Evolutionary conservation across 2,888 invertebrate genomes (phyloP), one percentile per base, ranked within the genome.

Genomic region (Hypena proboscidalis): DNA sequence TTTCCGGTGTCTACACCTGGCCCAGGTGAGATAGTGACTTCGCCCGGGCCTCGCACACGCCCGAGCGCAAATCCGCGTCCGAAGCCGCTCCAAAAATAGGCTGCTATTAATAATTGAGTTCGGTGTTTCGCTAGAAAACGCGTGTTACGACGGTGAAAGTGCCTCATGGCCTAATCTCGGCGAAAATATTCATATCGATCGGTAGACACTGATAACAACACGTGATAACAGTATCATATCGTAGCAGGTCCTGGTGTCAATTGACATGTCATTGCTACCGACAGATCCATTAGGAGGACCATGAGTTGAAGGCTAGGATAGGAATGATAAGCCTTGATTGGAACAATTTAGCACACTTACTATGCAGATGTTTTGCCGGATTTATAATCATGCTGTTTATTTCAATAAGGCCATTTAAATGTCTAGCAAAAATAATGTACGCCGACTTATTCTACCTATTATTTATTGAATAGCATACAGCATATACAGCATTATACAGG

Each of bases 1-100:
- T 98, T 70, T 99, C 98, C 79, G 99, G 99, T 77, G 97, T 98
- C 85, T 98, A 98, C 93, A 97, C 97, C 88, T 98, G 98, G 98
- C 98, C 99, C 84, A 97, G 97, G 97, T 97, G 93, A 94, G 93
- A 88, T 79, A 83, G 86, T 83, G 88, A 84, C 90, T 87, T 87
- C 85, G 86, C 90, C 90, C 90, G 90, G 90, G 90, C 84, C 83
- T 85, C 88, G 87, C 85, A 88, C 84, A 87, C 88, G 87, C 90
- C 85, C 87, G 89, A 85, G 87, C 88, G 84, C 80, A 74, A 81
- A 83, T 78, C 80, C 84, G 89, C 89, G 83, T 88, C 83, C 83
- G 88, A 90, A 89, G 85, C 85, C 83, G 89, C 86, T 89, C 90
- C 90, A 85, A 88, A 90, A 90, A 90, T 90, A 90, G 90, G 87